Base-by-base conservation (phyloP, 1,140 invertebrate species). In the Meloidogyne floridensis region DNA sequence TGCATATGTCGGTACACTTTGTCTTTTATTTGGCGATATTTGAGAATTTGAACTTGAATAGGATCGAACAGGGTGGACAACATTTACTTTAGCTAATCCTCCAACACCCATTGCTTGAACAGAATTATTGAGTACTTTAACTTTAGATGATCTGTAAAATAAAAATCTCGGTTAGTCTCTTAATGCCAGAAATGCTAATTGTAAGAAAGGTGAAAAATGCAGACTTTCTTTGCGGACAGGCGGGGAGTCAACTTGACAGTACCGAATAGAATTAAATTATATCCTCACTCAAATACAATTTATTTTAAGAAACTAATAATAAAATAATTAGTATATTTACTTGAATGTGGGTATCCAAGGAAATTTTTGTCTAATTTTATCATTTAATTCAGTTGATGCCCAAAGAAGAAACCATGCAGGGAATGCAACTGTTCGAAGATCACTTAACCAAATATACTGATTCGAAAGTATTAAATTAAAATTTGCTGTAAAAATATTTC, bases 391-490 rank as follows among this genome's bases (percentile, higher is more conserved):
- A 32, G 74, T 42, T 13, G 76, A 78, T 54, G 76, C 76, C 76
- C 76, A 78, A 11, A 54, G 18, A 59, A 78, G 32, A 65, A 78
- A 78, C 56, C 76, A 78, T 10, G 76, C n/a, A 43, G 76, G 76
- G n/a, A 78, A 78, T n/a, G 56, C 76, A 11, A 78, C 43, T 47
- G 70, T 70, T 51, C 76, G 53, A 47, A 78, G n/a, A 59, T 78
- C 76, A 70, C 70, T 78, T 47, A 78, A 11, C 56, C 43, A 78
- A 65, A 78, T 78, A 70, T 78, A 78, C 47, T 78, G 56, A 47
- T 65, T 78, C 10, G 70, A n/a, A 18, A 78, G 6, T 3, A 78
- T 70, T 43, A 70, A 65, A 43, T 74, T 54, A 54, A 32, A 74
- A 74, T 74, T 47, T 47, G 43, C 15, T 47, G 72, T 7, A 54